Conservation (phyloP, 2,888 invertebrate genomes). For the Cheilosia grossa region DNA sequence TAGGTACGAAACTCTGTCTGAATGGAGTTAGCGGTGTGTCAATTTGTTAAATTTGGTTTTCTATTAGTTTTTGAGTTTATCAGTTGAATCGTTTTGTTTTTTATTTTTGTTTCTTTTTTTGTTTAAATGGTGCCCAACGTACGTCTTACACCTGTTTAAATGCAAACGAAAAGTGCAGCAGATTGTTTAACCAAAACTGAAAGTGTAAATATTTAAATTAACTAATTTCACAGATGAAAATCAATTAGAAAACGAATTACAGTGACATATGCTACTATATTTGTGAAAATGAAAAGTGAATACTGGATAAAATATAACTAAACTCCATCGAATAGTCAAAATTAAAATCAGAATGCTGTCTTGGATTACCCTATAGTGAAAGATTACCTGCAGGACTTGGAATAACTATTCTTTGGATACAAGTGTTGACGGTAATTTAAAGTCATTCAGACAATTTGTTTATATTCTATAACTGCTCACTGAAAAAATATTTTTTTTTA, state of each 20-base stretch:
- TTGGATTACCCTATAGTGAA: conserved; percentile 37
- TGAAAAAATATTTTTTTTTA: background rate
- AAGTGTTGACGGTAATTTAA: conserved; percentile 32
- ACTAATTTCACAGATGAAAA: background rate
- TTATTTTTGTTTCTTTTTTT: conserved; percentile 48
- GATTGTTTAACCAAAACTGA: conserved; percentile 14
- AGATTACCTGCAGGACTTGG: conserved; percentile 11
- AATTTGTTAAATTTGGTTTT: conserved; percentile 59
- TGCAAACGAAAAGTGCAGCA: background rate
- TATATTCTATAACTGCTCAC: background rate
- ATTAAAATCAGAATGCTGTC: conserved; percentile 17
- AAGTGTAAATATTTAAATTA: background rate
- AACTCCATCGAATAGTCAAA: background rate
- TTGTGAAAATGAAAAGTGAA: conserved; percentile 53
- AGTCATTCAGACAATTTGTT: background rate
- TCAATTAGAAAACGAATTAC: background rate
- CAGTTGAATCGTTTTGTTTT: background rate
- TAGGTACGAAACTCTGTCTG: conserved; percentile 81
- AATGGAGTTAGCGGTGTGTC: conserved; percentile 79
- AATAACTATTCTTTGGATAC: conserved; percentile 50
- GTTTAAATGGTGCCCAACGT: conserved; percentile 42
- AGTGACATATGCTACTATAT: conserved; percentile 12
- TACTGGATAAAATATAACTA: conserved; percentile 23
- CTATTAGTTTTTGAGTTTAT: conserved; percentile 53
- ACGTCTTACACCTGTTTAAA: conserved; percentile 7